Base-by-base conservation (phyloP, 1,140 invertebrate genomes). In the Tribolium castaneum region DNA sequence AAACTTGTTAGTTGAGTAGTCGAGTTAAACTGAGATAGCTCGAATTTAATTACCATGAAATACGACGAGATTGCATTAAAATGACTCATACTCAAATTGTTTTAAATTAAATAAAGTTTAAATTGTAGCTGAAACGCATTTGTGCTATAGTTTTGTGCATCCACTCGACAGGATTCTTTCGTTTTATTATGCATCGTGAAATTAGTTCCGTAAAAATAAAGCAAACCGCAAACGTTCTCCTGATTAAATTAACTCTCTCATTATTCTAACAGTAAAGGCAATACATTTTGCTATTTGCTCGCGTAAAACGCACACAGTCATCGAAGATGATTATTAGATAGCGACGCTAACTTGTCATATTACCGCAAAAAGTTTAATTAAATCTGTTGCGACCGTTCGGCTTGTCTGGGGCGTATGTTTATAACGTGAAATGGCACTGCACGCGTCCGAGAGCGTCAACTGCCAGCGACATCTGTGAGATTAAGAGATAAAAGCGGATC, bases 71-170 rank as follows among this genome's bases (percentile, higher is more conserved):
- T 66, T 66, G 9, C 59, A 35, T 59, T 59, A 59, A 25, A 22
- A 25, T 59, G 54, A 59, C 30, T 35, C 30, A 66, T 66, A 35
- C 30, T 3, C 25, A 66, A 66, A 66, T 66, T 66, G 22, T 59
- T 66, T 66, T 66, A 66, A 66, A 66, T 66, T 66, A 66, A 66
- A 66, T 66, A 66, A 45, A 66, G 30, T 66, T 66, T 66, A 35
- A 66, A 66, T 66, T 66, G 30, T 34, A 34, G 54, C n/a, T 62
- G 52, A 19, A 6, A 35, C 19, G n/a, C 10, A 62, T 25, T 62
- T 62, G 13, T 62, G 12, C 9, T 34, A 10, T 30, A 22, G 16
- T 19, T 19, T 19, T 19, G 16, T 19, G 16, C 16, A 2, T 19
- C 16, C 16, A 19, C 16, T 19, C 16, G 16, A 19, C 16, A 19